phyloP scores from a whole-genome alignment of 2,888 invertebrate species.

The Sphaerophoria taeniata region DNA sequence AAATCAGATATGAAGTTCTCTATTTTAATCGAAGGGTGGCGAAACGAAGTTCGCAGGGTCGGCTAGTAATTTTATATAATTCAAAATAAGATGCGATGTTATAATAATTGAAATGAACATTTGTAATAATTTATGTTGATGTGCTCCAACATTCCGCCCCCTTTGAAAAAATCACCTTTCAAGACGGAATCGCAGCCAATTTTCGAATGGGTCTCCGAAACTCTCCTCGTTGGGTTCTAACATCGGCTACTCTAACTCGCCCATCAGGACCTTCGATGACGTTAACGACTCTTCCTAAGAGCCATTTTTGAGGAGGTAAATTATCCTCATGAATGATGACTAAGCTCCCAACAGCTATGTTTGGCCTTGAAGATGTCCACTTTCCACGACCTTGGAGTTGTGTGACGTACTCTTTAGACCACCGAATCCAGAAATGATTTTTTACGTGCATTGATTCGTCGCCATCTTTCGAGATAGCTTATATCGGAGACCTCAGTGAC shows the following conservation, averaged over 20 bases:
- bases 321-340: conserved; percentile 38
- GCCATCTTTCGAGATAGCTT: conserved; percentile 49
- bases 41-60: no score
- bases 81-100: background rate
- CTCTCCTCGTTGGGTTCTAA: conserved; percentile 7
- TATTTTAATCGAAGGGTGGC: no score
- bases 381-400: conserved; percentile 31
- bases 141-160: conserved; percentile 21
- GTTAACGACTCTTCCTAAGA: conserved; percentile 11
- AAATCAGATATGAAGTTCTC: no score
- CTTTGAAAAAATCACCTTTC: conserved; percentile 25
- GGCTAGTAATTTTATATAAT: no score
- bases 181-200: conserved; percentile 2
- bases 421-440: conserved; percentile 57
- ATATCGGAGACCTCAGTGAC: conserved; percentile 33
- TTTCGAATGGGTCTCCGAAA: background rate
- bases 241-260: conserved; percentile 30
- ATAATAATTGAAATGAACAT: no score
- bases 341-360: conserved; percentile 7
- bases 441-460: conserved; percentile 52
- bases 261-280: conserved; percentile 18
- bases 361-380: conserved; percentile 20
- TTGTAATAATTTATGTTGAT: no score
- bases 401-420: conserved; percentile 36
- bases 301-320: conserved; percentile 38